Percentiles rank a stretch among this genome's conserved stretches.
phyloP scores from a whole-genome alignment of 1,140 invertebrate genomes.

The Pogonognathellus flavescens region DNA sequence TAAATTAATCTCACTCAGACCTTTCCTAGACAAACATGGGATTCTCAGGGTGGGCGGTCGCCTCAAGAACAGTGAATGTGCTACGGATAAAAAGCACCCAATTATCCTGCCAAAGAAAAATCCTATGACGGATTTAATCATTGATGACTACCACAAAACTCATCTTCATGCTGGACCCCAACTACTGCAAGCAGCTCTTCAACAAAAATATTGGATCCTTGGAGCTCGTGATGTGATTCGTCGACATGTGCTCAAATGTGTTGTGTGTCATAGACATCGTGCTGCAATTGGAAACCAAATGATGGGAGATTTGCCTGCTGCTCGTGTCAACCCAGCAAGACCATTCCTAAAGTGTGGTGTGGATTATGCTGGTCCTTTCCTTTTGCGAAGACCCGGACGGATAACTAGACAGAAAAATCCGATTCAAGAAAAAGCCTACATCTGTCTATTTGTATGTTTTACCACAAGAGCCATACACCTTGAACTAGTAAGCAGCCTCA shows the following conservation, averaged over 20 bases:
- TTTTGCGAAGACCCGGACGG: slow-evolving; percentile 66
- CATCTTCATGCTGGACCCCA: slow-evolving; percentile 69
- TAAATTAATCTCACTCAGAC: slow-evolving; percentile 67
- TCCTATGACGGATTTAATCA: slow-evolving; percentile 68
- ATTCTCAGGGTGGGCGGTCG: slow-evolving; percentile 70
- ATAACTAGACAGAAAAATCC: slow-evolving; percentile 60
- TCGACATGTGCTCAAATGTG: slow-evolving; percentile 57
- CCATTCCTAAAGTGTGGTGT: slow-evolving; percentile 69
- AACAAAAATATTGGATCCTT: slow-evolving; percentile 66
- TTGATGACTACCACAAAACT: too few relatives aligned
- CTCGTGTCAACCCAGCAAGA: slow-evolving; percentile 66
- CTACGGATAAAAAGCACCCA: slow-evolving; percentile 67
- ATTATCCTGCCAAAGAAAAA: slow-evolving; percentile 67
- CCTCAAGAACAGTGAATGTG: slow-evolving; percentile 64
- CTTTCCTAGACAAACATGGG: slow-evolving; percentile 69
- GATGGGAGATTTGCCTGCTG: slow-evolving; percentile 68
- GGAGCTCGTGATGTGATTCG: slow-evolving; percentile 27
- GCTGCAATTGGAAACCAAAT: slow-evolving; percentile 56
- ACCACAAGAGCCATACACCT: slow-evolving; percentile 70
- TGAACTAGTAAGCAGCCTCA: slow-evolving; percentile 69
- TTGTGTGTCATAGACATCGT: slow-evolving; percentile 63
- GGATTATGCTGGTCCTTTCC: slow-evolving; percentile 71
- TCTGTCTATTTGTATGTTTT: slow-evolving; percentile 71
- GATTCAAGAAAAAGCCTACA: slow-evolving; percentile 68
- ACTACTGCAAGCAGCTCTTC: slow-evolving; percentile 61